Conservation (phyloP, 2,113 vertebrate species). For the Equus przewalskii region DNA sequence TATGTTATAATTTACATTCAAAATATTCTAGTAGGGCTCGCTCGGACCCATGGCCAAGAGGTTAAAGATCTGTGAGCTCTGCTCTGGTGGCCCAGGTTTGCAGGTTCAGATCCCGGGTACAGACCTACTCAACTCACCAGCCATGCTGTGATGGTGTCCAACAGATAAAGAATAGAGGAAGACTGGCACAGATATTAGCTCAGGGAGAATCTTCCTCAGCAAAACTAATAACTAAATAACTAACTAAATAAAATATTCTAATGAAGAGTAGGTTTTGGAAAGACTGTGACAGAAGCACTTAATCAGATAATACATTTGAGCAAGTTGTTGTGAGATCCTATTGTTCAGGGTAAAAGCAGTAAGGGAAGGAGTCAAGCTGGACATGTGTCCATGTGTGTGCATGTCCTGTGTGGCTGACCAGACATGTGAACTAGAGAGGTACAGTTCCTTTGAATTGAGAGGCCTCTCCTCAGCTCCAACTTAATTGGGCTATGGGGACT, state of each 20-base stretch:
- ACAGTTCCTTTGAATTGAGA: neutral
- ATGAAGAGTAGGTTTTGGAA: neutral
- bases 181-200: no score
- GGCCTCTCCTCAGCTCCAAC: neutral
- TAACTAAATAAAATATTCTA: neutral
- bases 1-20: neutral
- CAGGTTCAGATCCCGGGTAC: no score
- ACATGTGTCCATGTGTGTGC: fast-evolving
- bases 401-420: neutral
- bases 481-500: neutral
- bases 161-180: no score
- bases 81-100: no score
- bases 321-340: neutral
- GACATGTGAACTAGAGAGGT: neutral
- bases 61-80: no score
- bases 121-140: no score
- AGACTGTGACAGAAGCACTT: neutral
- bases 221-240: no score
- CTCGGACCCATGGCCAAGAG: no score
- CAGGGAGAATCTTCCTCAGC: no score
- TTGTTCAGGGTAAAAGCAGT: neutral
- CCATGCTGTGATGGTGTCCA: no score
- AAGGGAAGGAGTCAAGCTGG: neutral
- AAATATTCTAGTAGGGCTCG: neutral
- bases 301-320: neutral